phyloP scores from a whole-genome alignment of 2,888 invertebrate genomes.

The Caenorhabditis macrosperma region DNA sequence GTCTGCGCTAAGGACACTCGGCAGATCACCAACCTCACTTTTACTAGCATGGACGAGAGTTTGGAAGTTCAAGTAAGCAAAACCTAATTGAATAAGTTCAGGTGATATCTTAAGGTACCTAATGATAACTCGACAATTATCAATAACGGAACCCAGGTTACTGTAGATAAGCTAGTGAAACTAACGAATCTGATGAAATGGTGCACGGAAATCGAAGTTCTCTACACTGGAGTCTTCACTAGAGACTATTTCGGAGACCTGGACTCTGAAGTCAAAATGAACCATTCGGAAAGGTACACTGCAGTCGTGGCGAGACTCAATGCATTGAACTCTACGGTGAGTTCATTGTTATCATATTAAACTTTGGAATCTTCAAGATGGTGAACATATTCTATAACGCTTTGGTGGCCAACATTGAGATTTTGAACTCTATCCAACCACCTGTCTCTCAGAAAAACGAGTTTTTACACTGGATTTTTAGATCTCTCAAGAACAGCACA shows the following conservation, averaged over 20 bases:
- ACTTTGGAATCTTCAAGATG: slow-evolving; percentile 15
- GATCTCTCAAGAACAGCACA: slow-evolving; percentile 29
- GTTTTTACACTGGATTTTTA: slow-evolving; percentile 34
- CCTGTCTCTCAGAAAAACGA: slow-evolving; percentile 22
- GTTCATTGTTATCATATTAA: neutral
- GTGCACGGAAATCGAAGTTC: slow-evolving; percentile 47
- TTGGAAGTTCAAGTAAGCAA: slow-evolving; percentile 23
- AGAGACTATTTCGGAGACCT: slow-evolving; percentile 42
- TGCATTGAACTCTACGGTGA: slow-evolving; percentile 28
- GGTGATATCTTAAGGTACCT: slow-evolving; percentile 7
- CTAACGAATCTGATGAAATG: slow-evolving; percentile 40
- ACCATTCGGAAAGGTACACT: slow-evolving; percentile 26
- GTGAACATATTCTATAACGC: slow-evolving; percentile 50
- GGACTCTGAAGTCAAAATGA: slow-evolving; percentile 27
- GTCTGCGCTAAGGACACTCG: slow-evolving; percentile 39
- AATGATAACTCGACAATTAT: slow-evolving; percentile 13
- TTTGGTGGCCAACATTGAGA: slow-evolving; percentile 41
- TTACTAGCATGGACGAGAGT: slow-evolving; percentile 25
- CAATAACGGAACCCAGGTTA: slow-evolving; percentile 6
- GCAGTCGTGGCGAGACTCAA: slow-evolving; percentile 17
- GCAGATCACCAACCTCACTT: slow-evolving; percentile 25
- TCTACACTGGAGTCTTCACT: slow-evolving; percentile 32
- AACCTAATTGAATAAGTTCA: neutral
- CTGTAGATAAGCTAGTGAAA: slow-evolving; percentile 34
- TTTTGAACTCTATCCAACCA: slow-evolving; percentile 19